A percentile compares a stretch with the other conserved stretches of the same genome.
These are phyloP conservation scores for Orchesellides sinensis DNA, from an alignment of 2,888 invertebrate genomes.

Conservation along the genomic window DNA sequence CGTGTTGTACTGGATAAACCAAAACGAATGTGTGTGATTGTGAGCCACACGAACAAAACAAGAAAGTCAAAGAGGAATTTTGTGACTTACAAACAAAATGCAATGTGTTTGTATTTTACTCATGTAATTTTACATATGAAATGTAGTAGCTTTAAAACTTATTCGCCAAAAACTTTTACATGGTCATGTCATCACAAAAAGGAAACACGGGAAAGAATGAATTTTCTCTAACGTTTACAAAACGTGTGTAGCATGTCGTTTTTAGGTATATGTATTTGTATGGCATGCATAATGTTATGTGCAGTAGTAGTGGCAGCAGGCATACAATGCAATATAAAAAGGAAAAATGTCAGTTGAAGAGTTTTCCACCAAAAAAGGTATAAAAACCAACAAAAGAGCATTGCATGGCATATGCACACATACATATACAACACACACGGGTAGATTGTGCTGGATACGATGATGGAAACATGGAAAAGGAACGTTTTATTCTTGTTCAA, in stretches of 20 bases:
- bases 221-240: neutral
- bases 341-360: neutral
- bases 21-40: no score
- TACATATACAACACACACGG: neutral
- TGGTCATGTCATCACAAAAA: neutral
- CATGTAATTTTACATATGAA: slow-evolving; percentile 19
- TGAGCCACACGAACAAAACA: no score
- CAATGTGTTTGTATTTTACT: slow-evolving; percentile 15
- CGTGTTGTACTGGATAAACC: no score
- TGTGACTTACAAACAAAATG: neutral
- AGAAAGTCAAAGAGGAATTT: neutral
- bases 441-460: neutral
- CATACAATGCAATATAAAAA: neutral
- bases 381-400: neutral
- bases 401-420: no score
- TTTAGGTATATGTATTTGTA: neutral
- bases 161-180: neutral
- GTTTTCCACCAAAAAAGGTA: neutral
- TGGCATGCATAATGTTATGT: no score
- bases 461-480: slow-evolving; percentile 47
- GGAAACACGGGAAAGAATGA: neutral
- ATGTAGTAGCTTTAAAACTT: neutral
- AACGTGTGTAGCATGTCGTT: neutral
- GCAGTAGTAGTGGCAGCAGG: no score
- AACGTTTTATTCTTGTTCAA: slow-evolving; percentile 36